Evolutionary conservation across 1,140 invertebrate genomes (phyloP).

Genomic region (Neodiprion lecontei): DNA sequence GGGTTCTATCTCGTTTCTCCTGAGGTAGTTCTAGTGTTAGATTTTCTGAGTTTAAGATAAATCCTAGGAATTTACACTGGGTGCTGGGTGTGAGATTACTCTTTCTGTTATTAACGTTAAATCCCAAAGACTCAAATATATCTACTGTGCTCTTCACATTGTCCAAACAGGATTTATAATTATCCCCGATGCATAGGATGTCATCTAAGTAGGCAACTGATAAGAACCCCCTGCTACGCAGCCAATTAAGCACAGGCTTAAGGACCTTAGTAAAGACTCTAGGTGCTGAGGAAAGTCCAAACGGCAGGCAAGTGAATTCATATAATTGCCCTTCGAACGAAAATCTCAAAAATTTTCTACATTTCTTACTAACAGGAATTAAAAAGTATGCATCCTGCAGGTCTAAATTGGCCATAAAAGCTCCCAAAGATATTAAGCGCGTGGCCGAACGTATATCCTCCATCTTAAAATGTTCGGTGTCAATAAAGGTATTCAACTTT

Average conservation of each 20-base stretch:
- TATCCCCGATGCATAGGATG: conserved; percentile 24
- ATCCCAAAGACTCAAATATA: conserved; percentile 35
- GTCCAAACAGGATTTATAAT: conserved; percentile 9
- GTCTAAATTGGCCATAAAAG: conserved; percentile 19
- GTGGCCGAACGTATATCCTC: not conserved
- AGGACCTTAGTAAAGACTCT: conserved; percentile 35
- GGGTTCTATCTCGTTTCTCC: conserved; percentile 28
- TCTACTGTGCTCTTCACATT: conserved; percentile 23
- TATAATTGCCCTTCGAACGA: too few relatives aligned
- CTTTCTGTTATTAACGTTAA: conserved; percentile 33
- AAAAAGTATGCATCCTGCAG: not conserved
- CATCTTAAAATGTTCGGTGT: not conserved
- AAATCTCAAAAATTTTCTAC: conserved; percentile 19
- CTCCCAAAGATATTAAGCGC: not conserved
- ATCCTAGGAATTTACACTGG: conserved; percentile 34
- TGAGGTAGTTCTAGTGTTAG: conserved; percentile 27
- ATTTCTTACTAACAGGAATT: conserved; percentile 24
- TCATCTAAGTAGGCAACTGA: conserved; percentile 33
- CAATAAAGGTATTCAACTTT: too few relatives aligned
- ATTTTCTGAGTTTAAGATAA: conserved; percentile 32
- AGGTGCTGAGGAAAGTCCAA: conserved; percentile 39
- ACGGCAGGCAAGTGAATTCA: conserved; percentile 21
- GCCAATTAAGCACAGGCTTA: conserved; percentile 26
- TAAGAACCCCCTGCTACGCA: conserved; percentile 26
- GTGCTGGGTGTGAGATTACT: conserved; percentile 22